A percentile compares a stretch with the other conserved stretches of the same genome.
These are phyloP conservation scores for Macrobrachium nipponense DNA, from an alignment of 1,140 invertebrate species.

Conservation along the genomic window DNA sequence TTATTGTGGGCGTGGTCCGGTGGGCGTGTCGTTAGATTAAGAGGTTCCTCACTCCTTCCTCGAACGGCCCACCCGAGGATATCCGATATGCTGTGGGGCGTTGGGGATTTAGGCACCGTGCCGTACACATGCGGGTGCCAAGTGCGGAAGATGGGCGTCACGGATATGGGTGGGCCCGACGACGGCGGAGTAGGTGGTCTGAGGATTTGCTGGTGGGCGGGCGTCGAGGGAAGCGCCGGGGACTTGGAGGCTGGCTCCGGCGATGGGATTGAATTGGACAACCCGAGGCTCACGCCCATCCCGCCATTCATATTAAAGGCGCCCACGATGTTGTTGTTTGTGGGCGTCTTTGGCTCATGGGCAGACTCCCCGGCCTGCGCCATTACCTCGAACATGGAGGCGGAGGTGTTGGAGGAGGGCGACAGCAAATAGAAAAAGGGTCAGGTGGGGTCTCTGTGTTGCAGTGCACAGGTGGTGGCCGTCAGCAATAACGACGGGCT, in stretches of 20 bases:
- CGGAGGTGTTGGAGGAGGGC: constrained; percentile 17
- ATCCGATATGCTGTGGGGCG: constrained; percentile 50
- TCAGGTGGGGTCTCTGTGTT: background rate
- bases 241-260: constrained; percentile 19
- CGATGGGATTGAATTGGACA: constrained; percentile 23
- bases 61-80: constrained; percentile 49
- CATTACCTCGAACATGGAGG: constrained; percentile 47
- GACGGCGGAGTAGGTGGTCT: constrained; percentile 19
- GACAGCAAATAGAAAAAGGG: background rate
- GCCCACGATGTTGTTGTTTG: constrained; percentile 37
- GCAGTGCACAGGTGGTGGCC: too few relatives aligned
- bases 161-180: constrained; percentile 6
- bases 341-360: constrained; percentile 30
- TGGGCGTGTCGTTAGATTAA: constrained; percentile 54
- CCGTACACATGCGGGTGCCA: constrained; percentile 51
- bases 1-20: constrained; percentile 19
- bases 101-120: constrained; percentile 41
- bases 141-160: constrained; percentile 27
- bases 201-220: constrained; percentile 1
- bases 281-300: constrained; percentile 23
- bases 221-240: constrained; percentile 38
- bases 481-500: too few relatives aligned
- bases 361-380: constrained; percentile 27
- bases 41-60: constrained; percentile 41
- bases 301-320: constrained; percentile 39